A percentile compares a stretch with the other conserved stretches of the same genome.
These are phyloP conservation scores for Steinernema khuongi DNA, from an alignment of 1,140 invertebrate species.

Conservation along the genomic window DNA sequence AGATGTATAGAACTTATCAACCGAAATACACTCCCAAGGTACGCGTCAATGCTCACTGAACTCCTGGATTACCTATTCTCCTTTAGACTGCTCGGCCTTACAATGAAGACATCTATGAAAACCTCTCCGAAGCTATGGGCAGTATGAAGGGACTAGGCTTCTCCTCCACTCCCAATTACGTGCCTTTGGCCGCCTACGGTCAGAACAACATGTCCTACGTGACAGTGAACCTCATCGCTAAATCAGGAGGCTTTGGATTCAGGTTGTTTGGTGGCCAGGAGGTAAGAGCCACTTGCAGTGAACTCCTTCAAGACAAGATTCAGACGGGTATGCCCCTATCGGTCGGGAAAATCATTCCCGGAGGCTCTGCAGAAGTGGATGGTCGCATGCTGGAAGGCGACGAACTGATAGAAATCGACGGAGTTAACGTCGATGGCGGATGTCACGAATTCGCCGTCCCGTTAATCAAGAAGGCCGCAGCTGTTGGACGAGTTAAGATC, in stretches of 20 bases:
- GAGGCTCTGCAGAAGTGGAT: constrained; percentile 81
- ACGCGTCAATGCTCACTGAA: not conserved
- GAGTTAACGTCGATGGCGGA: constrained; percentile 73
- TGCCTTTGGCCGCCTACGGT: constrained; percentile 35
- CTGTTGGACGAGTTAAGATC: constrained; percentile 57
- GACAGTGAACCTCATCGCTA: constrained; percentile 72
- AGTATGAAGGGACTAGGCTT: constrained; percentile 31
- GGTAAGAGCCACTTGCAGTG: no score
- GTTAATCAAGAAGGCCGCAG: constrained; percentile 70
- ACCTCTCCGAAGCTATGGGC: constrained; percentile 12
- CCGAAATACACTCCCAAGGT: constrained; percentile 30
- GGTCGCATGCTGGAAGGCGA: constrained; percentile 78
- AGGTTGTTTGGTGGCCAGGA: constrained; percentile 96
- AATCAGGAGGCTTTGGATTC: constrained; percentile 88
- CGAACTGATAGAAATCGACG: constrained; percentile 80
- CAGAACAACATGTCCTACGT: constrained; percentile 68
- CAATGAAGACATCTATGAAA: constrained; percentile 28
- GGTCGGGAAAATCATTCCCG: constrained; percentile 87
- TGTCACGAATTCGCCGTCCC: constrained; percentile 83
- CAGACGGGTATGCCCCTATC: constrained; percentile 67
- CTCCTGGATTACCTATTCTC: not conserved
- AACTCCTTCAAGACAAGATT: constrained; percentile 68
- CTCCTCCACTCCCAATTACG: constrained; percentile 47
- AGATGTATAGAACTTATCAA: not conserved
- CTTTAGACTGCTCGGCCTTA: constrained; percentile 17